Percentiles rank a stretch among this genome's conserved stretches.
phyloP scores from a whole-genome alignment of 2,113 vertebrate species.

The Chamaea fasciata region DNA sequence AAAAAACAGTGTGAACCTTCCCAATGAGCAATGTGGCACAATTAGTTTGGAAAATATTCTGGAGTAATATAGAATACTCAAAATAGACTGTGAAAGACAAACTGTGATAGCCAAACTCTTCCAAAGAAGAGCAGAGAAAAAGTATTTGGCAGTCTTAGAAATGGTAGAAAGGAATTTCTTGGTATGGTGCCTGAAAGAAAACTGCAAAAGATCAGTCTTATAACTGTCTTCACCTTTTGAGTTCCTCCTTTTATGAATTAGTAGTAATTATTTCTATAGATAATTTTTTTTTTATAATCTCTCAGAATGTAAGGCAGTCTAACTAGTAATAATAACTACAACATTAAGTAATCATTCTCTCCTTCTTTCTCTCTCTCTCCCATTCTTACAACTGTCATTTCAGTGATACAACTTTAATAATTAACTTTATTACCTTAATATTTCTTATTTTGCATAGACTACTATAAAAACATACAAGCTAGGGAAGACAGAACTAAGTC shows the following conservation, averaged over 20 bases:
- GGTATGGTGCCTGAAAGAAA: background rate
- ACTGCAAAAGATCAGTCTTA: background rate
- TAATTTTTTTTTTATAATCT: background rate
- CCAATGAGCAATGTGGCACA: background rate
- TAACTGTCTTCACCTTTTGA: background rate
- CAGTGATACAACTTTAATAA: background rate
- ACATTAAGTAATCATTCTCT: background rate
- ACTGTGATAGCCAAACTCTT: background rate
- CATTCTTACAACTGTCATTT: background rate
- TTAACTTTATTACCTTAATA: constrained; percentile 3
- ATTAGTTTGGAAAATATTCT: background rate
- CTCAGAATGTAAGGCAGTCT: background rate
- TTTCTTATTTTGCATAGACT: background rate
- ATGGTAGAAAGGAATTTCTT: background rate
- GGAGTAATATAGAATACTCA: background rate
- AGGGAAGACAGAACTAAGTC: background rate
- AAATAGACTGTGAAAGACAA: background rate
- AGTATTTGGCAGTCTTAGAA: background rate
- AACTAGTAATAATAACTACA: background rate
- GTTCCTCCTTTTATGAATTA: background rate
- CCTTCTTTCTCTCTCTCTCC: background rate
- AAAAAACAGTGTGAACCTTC: background rate
- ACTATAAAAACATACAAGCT: background rate
- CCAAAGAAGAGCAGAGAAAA: background rate
- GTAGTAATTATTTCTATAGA: background rate